Evolutionary conservation across 2,113 vertebrate genomes (phyloP), one percentile per base, ranked within the genome.

Genomic region (Nestor notabilis): DNA sequence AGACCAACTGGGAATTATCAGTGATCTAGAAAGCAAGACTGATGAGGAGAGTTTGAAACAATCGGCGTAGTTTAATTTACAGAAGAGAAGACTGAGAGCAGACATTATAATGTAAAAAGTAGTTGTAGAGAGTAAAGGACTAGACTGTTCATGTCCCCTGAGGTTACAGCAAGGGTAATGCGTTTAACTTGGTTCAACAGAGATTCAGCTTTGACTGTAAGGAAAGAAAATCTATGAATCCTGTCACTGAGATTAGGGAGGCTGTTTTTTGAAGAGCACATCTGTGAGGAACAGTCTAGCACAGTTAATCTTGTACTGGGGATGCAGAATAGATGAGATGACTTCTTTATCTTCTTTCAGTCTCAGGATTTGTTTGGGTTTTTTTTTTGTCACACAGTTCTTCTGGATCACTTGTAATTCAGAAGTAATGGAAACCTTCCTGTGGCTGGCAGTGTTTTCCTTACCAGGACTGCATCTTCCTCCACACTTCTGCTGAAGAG

Each of bases 51-150:
- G 89, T 91, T 95, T 94, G 93, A 97, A 97, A 96, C 86, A 92
- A 94, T 95, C 96, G 91, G 55, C 37, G 87, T 74, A 95, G 93
- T 90, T 95, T 95, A 95, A 91, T 96, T 95, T 96, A 90, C 88
- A 90, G 74, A 92, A 92, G 53, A 92, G 71, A 87, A 92, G 87
- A 95, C 87, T 95, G 80, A 87, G 52, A 86, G 65, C 77, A 95
- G 91, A 95, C n/a, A 81, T 94, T 89, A 95, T 90, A 95, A 87
- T 6, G 11, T 95, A 91, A 95, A 95, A 94, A 82, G 93, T 80
- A 90, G 44, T 72, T 91, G 72, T 27, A 64, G 93, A 87, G 72
- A 92, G 80, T 92, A 84, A 96, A 96, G 83, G 83, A 94, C 69
- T 91, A 89, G 83, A 95, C 86, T 92, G 76, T 82, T 91, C 91